Conservation (phyloP, 2,797 vertebrate genomes). For the Macroramphosus scolopax region DNA sequence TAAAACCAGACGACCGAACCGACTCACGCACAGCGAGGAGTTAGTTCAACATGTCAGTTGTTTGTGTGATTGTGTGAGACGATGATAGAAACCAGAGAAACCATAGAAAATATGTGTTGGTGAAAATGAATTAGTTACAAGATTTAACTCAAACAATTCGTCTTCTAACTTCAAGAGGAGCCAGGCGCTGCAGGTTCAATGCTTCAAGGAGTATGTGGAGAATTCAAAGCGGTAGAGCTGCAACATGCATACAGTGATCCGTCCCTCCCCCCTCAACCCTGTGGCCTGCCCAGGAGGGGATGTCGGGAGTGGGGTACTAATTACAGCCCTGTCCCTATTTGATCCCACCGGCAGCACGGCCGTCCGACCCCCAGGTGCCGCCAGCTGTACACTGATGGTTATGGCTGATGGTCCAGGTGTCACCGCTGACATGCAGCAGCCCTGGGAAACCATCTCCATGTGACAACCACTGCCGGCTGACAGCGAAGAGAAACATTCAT, state of each 20-base stretch:
- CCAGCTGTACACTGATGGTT: constrained; percentile 53
- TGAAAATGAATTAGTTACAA: too few species aligned
- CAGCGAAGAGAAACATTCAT: too few species aligned
- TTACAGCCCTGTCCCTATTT: constrained; percentile 49
- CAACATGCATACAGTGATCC: constrained; percentile 14
- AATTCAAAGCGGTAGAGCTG: constrained; percentile 16
- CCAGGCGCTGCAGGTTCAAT: background rate
- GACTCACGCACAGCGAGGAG: too few species aligned
- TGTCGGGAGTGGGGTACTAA: constrained; percentile 38
- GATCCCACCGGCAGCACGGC: constrained; percentile 41
- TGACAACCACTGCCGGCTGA: constrained; percentile 4
- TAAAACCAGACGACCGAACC: too few species aligned
- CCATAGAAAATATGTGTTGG: too few species aligned
- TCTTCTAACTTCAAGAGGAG: too few species aligned
- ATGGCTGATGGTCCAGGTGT: constrained; percentile 56
- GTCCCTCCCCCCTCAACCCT: constrained; percentile 1
- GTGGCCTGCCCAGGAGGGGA: constrained; percentile 25
- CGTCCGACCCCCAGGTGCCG: constrained; percentile 31
- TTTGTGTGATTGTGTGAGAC: too few species aligned
- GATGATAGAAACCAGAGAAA: too few species aligned
- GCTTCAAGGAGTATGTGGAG: background rate
- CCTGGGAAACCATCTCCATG: constrained; percentile 19
- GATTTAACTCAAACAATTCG: too few species aligned
- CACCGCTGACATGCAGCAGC: constrained; percentile 8
- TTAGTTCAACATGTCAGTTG: too few species aligned